Percentiles rank a stretch among this genome's conserved stretches.
phyloP scores from a whole-genome alignment of 2,797 vertebrate genomes.

The Acanthis flammea region DNA sequence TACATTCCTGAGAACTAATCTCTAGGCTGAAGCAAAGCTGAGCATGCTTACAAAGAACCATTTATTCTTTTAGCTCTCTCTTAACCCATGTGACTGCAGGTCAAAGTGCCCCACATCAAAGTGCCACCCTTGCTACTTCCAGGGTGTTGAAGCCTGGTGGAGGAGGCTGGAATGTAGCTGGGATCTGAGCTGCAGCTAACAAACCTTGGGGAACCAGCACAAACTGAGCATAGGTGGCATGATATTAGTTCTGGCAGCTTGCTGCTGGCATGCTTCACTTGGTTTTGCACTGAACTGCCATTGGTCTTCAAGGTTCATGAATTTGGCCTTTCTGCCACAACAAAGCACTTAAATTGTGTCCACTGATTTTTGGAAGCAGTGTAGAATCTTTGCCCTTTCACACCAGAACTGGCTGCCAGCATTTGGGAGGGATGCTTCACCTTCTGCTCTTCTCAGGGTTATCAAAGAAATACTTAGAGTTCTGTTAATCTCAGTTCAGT shows the following conservation, averaged over 20 bases:
- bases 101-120: neutral
- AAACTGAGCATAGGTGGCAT: neutral
- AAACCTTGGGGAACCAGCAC: neutral
- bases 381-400: neutral
- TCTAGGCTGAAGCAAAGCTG: neutral
- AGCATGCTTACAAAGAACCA: neutral
- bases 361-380: neutral
- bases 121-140: neutral
- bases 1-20: neutral
- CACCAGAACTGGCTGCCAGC: neutral
- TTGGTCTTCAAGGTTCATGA: neutral
- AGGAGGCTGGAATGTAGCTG: neutral
- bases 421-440: neutral
- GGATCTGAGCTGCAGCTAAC: neutral
- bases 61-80: neutral
- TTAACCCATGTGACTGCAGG: neutral
- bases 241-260: neutral
- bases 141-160: neutral
- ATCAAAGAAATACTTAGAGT: neutral
- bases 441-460: neutral
- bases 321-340: neutral
- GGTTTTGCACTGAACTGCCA: neutral
- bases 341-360: neutral
- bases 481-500: neutral
- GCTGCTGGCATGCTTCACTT: neutral